Conservation (phyloP, 2,113 vertebrate genomes). For the Pollachius pollachius region DNA sequence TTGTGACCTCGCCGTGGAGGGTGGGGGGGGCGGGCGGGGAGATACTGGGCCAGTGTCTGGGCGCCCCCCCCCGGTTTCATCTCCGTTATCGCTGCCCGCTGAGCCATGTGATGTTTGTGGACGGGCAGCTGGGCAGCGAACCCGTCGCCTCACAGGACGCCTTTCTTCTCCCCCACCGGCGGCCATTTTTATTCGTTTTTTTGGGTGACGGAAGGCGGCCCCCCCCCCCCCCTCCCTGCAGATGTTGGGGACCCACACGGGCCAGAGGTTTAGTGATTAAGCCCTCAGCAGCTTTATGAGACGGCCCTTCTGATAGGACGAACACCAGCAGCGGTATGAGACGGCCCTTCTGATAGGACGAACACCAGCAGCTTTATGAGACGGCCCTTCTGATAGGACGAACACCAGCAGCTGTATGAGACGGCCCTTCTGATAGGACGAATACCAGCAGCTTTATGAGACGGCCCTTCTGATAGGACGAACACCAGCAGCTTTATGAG, state of each 20-base stretch:
- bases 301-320: slow-evolving; percentile 34
- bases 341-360: slow-evolving; percentile 34
- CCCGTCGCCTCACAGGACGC: slow-evolving; percentile 54
- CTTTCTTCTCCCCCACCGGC: slow-evolving; percentile 61
- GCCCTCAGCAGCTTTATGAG: slow-evolving; percentile 35
- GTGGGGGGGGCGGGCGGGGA: slow-evolving; percentile 26
- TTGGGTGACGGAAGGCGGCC: slow-evolving; percentile 49
- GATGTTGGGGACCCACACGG: slow-evolving; percentile 44
- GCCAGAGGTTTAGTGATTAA: slow-evolving; percentile 23
- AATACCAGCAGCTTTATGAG: no score
- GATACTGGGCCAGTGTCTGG: slow-evolving; percentile 33
- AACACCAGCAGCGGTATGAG: slow-evolving; percentile 34
- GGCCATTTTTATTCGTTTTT: slow-evolving; percentile 29
- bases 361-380: slow-evolving; percentile 34
- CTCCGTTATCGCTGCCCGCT: slow-evolving; percentile 41
- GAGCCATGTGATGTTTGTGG: slow-evolving; percentile 57
- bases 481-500: no score
- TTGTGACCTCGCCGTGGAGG: slow-evolving; percentile 23
- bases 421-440: slow-evolving; percentile 34
- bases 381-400: slow-evolving; percentile 33
- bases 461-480: no score
- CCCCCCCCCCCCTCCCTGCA: slow-evolving; percentile 38
- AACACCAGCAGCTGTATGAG: slow-evolving; percentile 34
- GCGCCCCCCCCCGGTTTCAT: slow-evolving; percentile 32
- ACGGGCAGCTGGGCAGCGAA: slow-evolving; percentile 64